Evolutionary conservation across 1,140 invertebrate genomes (phyloP).

Genomic region (Halesus radiatus): DNA sequence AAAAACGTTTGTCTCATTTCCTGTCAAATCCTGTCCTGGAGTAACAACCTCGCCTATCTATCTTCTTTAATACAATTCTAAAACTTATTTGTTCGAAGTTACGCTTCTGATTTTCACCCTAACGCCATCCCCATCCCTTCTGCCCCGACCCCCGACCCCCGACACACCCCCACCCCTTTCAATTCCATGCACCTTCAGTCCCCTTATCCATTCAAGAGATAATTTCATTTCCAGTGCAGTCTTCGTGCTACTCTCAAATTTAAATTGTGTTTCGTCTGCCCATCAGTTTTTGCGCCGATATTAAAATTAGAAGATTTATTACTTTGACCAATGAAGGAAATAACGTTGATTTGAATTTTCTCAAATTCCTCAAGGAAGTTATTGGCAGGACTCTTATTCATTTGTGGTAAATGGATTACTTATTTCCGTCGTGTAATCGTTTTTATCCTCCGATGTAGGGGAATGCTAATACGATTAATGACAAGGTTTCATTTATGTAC

Average conservation of each 20-base stretch:
- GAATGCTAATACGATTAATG: too few species aligned
- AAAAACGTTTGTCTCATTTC: neutral
- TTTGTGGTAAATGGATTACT: too few species aligned
- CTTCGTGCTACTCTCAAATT: slow-evolving; percentile 1
- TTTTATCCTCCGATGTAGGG: too few species aligned
- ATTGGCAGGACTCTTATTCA: too few species aligned
- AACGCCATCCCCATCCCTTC: neutral
- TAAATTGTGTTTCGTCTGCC: slow-evolving; percentile 20
- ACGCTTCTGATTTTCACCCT: slow-evolving; percentile 35
- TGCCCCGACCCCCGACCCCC: neutral
- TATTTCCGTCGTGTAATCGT: too few species aligned
- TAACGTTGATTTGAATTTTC: too few species aligned
- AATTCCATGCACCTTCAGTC: slow-evolving; percentile 15
- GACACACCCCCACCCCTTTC: neutral
- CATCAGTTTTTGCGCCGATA: neutral
- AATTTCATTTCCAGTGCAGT: slow-evolving; percentile 20
- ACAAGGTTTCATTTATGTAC: too few species aligned
- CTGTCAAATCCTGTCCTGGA: neutral
- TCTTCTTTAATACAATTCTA: slow-evolving; percentile 38
- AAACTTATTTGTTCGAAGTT: slow-evolving; percentile 42
- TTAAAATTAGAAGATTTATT: neutral
- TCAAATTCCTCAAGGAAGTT: too few species aligned
- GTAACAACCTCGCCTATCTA: slow-evolving; percentile 8
- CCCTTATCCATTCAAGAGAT: slow-evolving; percentile 21
- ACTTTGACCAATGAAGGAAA: too few species aligned